Evolutionary conservation across 2,113 vertebrate species (phyloP).

Genomic region (Centropus unirufus): DNA sequence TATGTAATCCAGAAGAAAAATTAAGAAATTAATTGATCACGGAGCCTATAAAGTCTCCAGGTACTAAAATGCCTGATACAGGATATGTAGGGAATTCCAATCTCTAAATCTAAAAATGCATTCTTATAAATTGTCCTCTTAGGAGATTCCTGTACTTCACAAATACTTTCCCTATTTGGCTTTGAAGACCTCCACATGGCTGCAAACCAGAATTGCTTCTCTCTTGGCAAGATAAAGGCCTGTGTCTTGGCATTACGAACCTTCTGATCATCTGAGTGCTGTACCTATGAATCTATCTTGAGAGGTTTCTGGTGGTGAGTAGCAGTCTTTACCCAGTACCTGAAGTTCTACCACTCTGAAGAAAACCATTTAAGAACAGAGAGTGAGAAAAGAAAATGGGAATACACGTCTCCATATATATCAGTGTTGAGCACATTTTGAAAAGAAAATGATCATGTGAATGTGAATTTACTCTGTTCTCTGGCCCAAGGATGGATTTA

Average conservation of each 20-base stretch:
- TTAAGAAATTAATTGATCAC: background rate
- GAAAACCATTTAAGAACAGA: background rate
- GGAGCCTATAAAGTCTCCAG: background rate
- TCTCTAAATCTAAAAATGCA: background rate
- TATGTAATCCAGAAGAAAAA: background rate
- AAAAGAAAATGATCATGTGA: background rate
- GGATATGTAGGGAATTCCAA: background rate
- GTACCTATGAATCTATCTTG: background rate
- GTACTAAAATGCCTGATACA: background rate
- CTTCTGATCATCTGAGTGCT: too few species aligned
- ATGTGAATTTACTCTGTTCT: background rate
- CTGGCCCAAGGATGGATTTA: background rate
- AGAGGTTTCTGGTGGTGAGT: background rate
- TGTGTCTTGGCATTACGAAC: background rate
- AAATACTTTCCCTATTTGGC: background rate
- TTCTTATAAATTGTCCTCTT: background rate
- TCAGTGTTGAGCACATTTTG: rapidly evolving
- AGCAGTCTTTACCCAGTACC: background rate
- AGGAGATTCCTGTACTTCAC: background rate
- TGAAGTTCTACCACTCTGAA: background rate
- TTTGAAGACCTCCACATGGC: background rate
- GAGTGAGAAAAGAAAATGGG: background rate
- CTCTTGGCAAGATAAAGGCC: background rate
- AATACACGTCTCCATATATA: background rate
- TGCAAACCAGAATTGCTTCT: background rate